Conservation (phyloP, 2,113 vertebrate species). For the Esox niger region DNA sequence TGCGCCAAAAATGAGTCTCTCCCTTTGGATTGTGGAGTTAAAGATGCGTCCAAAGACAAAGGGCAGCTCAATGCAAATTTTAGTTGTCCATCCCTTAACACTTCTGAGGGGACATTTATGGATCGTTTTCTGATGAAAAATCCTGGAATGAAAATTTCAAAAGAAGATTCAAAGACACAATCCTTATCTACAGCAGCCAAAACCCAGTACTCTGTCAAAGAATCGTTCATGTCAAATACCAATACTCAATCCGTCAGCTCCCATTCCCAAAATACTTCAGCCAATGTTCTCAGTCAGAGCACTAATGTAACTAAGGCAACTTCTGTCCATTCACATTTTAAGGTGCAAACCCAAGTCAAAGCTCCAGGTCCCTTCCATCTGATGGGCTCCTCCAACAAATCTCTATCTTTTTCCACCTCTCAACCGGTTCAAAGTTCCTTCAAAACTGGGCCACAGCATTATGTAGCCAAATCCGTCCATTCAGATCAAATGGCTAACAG, state of each 20-base stretch:
- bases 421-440: slow-evolving; percentile 42
- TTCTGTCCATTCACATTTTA: slow-evolving; percentile 45
- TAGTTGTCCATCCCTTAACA: slow-evolving; percentile 43
- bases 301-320: slow-evolving; percentile 36
- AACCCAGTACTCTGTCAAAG: slow-evolving; percentile 33
- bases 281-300: slow-evolving; percentile 29
- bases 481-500: slow-evolving; percentile 53
- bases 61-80: slow-evolving; percentile 34
- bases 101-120: slow-evolving; percentile 45
- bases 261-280: slow-evolving; percentile 46
- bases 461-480: slow-evolving; percentile 52
- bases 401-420: slow-evolving; percentile 44
- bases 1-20: slow-evolving; percentile 60
- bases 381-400: slow-evolving; percentile 54
- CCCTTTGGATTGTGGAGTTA: slow-evolving; percentile 52
- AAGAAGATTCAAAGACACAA: slow-evolving; percentile 55
- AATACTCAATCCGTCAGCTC: slow-evolving; percentile 17
- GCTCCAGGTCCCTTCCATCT: slow-evolving; percentile 62
- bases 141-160: slow-evolving; percentile 39
- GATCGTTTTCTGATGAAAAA: slow-evolving; percentile 53
- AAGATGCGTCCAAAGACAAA: slow-evolving; percentile 61
- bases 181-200: slow-evolving; percentile 17
- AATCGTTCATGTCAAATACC: slow-evolving; percentile 47
- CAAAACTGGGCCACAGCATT: slow-evolving; percentile 45
- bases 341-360: slow-evolving; percentile 56